A percentile compares a stretch with the other conserved stretches of the same genome.
Evolutionary conservation across 2,797 vertebrate species (phyloP).

Genomic region (Ataeniobius toweri): DNA sequence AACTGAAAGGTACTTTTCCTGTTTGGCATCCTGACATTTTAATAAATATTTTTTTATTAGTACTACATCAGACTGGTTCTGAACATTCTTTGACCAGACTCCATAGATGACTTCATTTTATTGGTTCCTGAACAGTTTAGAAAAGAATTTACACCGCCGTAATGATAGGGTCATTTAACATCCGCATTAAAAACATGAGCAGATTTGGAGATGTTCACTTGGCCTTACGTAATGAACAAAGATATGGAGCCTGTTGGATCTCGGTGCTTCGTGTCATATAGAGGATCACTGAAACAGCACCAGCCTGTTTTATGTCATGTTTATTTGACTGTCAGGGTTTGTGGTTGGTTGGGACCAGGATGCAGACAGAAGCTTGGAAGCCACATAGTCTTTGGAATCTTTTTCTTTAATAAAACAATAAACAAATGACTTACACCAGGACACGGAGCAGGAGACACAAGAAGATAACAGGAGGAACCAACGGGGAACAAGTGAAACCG

Average conservation of each 20-base stretch:
- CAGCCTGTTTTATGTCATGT: background rate
- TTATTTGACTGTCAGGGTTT: background rate
- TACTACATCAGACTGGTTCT: background rate
- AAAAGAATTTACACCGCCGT: background rate
- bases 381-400: too few relatives aligned
- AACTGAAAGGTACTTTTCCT: background rate
- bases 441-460: too few relatives aligned
- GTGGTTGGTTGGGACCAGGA: too few relatives aligned
- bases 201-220: background rate
- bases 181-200: background rate
- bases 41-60: background rate
- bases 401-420: too few relatives aligned
- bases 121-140: background rate
- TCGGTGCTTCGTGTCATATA: too few relatives aligned
- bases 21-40: conserved; percentile 1
- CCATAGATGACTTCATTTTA: background rate
- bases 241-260: too few relatives aligned
- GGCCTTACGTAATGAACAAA: background rate
- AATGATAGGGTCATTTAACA: background rate
- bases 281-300: background rate
- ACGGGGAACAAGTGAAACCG: too few relatives aligned
- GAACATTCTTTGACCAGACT: background rate
- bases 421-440: too few relatives aligned
- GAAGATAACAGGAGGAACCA: too few relatives aligned
- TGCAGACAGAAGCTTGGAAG: too few relatives aligned